phyloP scores from a whole-genome alignment of 2,888 invertebrate species.

The Sinhomidia bicolor region DNA sequence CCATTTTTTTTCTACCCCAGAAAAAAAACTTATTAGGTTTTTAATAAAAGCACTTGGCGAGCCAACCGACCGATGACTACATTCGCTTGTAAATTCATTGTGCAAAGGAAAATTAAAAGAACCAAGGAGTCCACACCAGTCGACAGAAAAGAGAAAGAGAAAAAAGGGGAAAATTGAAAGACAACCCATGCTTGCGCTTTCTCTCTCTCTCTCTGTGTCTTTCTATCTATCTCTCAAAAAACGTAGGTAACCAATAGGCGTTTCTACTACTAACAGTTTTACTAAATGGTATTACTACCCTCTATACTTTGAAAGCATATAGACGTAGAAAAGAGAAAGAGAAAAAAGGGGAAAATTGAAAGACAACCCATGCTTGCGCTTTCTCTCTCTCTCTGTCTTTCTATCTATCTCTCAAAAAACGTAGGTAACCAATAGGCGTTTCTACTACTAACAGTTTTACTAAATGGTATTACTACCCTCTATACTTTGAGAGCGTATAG shows the following conservation, averaged over 20 bases:
- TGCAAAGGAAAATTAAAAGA: not conserved
- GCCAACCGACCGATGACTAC: not conserved
- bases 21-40: constrained; percentile 37
- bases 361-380: not conserved
- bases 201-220: too few relatives aligned
- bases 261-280: constrained; percentile 53
- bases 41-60: not conserved
- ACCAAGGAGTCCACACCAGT: not conserved
- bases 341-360: not conserved
- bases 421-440: constrained; percentile 27
- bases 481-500: too few relatives aligned
- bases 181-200: not conserved
- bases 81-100: constrained; percentile 9
- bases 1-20: not conserved
- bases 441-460: constrained; percentile 53
- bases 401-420: too few relatives aligned
- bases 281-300: too few relatives aligned
- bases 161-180: not conserved
- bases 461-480: too few relatives aligned
- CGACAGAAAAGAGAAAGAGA: too few relatives aligned
- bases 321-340: too few relatives aligned
- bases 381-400: too few relatives aligned
- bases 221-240: too few relatives aligned
- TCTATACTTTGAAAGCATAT: too few relatives aligned
- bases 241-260: constrained; percentile 23